Conservation (phyloP, 2,113 vertebrate species). For the Boulengeromyrus knoepffleri region DNA sequence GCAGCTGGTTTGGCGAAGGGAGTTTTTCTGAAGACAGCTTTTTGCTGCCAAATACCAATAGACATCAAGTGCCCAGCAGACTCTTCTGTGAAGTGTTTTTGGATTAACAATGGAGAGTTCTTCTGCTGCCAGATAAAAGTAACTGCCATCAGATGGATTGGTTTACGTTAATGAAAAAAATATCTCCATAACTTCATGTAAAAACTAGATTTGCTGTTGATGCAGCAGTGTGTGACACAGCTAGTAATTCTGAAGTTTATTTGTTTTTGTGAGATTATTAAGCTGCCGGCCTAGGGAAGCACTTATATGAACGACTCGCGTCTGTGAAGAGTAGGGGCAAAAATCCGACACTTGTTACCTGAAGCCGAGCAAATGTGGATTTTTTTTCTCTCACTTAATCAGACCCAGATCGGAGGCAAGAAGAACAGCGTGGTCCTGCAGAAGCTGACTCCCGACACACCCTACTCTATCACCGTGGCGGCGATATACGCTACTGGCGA, state of each 20-base stretch:
- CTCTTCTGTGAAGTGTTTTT: background rate
- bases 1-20: background rate
- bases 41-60: background rate
- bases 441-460: constrained; percentile 85
- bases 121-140: background rate
- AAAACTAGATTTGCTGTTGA: background rate
- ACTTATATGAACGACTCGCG: background rate
- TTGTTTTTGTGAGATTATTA: background rate
- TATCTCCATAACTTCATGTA: background rate
- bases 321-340: background rate
- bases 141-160: background rate
- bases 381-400: background rate
- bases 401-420: constrained; percentile 80
- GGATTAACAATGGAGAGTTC: background rate
- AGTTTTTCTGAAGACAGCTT: background rate
- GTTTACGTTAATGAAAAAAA: background rate
- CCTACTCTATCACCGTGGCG: constrained; percentile 77
- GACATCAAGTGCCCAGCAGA: background rate
- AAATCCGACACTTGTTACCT: background rate
- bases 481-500: constrained; percentile 73
- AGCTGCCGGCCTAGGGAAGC: background rate
- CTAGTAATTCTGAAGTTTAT: background rate
- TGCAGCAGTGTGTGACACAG: background rate
- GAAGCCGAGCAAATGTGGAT: background rate
- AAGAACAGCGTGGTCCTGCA: constrained; percentile 83